Evolutionary conservation across 2,888 invertebrate species (phyloP).

Genomic region (Hypsopygia costalis): DNA sequence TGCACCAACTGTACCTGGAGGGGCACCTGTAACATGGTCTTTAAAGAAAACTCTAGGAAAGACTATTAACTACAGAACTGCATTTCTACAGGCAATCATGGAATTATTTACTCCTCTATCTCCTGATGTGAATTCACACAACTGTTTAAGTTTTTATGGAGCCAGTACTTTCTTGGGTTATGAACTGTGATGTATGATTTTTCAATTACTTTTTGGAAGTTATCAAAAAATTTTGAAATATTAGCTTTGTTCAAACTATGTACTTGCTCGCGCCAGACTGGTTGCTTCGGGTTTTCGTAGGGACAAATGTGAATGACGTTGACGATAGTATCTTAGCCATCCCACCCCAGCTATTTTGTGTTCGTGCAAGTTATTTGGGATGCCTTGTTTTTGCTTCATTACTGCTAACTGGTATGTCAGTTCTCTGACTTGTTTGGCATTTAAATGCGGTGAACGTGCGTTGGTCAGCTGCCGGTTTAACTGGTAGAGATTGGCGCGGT

Average conservation of each 20-base stretch:
- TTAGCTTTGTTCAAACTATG: conserved; percentile 14
- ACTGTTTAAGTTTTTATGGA: conserved; percentile 13
- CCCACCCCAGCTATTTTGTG: conserved; percentile 12
- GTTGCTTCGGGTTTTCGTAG: conserved; percentile 17
- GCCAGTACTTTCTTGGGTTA: conserved; percentile 12
- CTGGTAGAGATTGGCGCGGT: too few species aligned
- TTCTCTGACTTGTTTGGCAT: conserved; percentile 18
- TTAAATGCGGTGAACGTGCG: too few species aligned
- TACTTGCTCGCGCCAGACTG: conserved; percentile 14
- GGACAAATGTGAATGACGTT: conserved; percentile 11
- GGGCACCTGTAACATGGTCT: conserved; percentile 14
- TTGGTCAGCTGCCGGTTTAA: too few species aligned
- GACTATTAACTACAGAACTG: conserved; percentile 12
- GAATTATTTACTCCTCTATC: conserved; percentile 14
- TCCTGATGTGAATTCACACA: conserved; percentile 14
- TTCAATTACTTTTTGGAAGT: conserved; percentile 9
- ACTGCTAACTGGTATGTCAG: conserved; percentile 21
- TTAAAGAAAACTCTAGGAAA: conserved; percentile 17
- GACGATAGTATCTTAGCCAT: conserved; percentile 10
- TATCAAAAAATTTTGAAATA: conserved; percentile 12
- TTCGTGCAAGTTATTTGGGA: conserved; percentile 9
- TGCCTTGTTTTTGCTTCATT: conserved; percentile 14
- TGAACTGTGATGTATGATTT: conserved; percentile 9
- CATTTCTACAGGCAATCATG: conserved; percentile 14
- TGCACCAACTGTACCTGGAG: conserved; percentile 17